Percentiles rank a stretch among this genome's conserved stretches.
These are phyloP conservation scores for Petrophora chlorosata DNA, from an alignment of 2,888 invertebrate species.

Conservation along the genomic window DNA sequence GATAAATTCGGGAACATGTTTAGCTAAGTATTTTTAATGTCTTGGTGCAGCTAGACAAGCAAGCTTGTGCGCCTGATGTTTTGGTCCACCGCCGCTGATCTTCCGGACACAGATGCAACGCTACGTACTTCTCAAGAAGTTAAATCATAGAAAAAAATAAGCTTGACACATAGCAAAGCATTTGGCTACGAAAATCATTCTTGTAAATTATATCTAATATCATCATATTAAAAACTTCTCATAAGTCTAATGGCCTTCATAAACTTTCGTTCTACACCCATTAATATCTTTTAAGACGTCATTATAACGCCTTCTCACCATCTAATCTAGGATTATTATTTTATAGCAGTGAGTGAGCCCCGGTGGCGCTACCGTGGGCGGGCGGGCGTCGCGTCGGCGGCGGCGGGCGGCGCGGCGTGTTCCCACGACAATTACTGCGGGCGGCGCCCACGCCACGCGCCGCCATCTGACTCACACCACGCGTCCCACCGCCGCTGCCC, in stretches of 20 bases:
- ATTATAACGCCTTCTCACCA: conserved; percentile 10
- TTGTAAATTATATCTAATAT: too few species aligned
- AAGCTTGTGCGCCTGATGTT: too few species aligned
- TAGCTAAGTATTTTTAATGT: too few species aligned
- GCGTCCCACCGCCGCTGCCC: conserved; percentile 42
- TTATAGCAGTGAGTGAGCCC: conserved; percentile 29
- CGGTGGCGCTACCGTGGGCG: conserved; percentile 37
- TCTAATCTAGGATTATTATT: conserved; percentile 16
- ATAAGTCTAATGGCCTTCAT: background rate
- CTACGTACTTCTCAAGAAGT: too few species aligned
- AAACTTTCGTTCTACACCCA: background rate
- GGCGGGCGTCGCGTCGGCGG: conserved; percentile 40
- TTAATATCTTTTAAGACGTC: conserved; percentile 8
- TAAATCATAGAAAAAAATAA: too few species aligned
- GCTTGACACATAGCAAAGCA: too few species aligned
- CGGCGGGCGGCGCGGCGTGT: conserved; percentile 40
- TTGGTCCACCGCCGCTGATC: too few species aligned
- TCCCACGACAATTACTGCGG: conserved; percentile 77
- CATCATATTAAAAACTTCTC: background rate
- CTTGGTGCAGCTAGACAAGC: too few species aligned
- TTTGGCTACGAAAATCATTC: too few species aligned
- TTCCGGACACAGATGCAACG: too few species aligned
- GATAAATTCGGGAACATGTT: too few species aligned
- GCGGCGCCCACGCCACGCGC: conserved; percentile 32
- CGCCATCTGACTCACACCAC: too few species aligned